Evolutionary conservation across 2,888 invertebrate genomes (phyloP).

Genomic region (Baccha elongata): DNA sequence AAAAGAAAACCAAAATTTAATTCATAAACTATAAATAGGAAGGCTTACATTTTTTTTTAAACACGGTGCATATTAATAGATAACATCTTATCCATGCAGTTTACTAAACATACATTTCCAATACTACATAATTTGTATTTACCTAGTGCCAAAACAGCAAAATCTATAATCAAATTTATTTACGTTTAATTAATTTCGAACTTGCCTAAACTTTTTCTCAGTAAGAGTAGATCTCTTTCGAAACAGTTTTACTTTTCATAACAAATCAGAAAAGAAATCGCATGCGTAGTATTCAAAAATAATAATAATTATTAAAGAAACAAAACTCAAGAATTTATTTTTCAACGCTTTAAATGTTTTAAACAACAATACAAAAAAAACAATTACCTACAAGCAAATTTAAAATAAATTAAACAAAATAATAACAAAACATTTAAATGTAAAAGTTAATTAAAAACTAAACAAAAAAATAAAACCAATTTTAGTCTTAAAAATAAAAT

Average conservation of each 20-base stretch:
- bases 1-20: background rate
- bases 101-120: constrained; percentile 23
- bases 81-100: background rate
- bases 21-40: background rate
- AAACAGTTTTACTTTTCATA: constrained; percentile 21
- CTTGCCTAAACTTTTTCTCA: constrained; percentile 4
- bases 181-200: background rate
- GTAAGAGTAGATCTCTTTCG: background rate
- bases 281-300: constrained; percentile 21
- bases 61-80: constrained; percentile 18
- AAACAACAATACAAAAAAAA: constrained; percentile 49
- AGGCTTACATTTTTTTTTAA: background rate
- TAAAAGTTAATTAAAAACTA: constrained; percentile 23
- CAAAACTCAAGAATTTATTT: constrained; percentile 66
- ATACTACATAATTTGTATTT: constrained; percentile 23
- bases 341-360: constrained; percentile 70
- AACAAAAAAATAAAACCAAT: constrained; percentile 49
- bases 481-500: constrained; percentile 66
- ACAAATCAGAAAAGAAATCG: constrained; percentile 7
- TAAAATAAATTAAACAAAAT: constrained; percentile 16
- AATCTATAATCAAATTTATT: constrained; percentile 15
- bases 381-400: constrained; percentile 24
- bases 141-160: constrained; percentile 60
- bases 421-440: constrained; percentile 39
- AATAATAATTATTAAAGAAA: constrained; percentile 21